Base-by-base conservation (phyloP, 2,113 vertebrate species). In the Epinephelus lanceolatus region DNA sequence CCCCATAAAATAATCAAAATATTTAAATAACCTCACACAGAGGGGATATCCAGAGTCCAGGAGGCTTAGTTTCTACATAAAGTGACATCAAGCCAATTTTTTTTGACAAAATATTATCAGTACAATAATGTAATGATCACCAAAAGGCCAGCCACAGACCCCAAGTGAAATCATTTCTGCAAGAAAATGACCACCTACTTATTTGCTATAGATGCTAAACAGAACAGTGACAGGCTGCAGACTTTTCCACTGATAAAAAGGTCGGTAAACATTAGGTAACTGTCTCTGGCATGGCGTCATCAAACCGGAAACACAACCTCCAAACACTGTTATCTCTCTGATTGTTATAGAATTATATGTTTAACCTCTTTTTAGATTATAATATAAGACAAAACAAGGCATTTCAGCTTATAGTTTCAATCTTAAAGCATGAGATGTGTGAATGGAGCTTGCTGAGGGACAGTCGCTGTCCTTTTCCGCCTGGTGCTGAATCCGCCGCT, bases 401-500 rank as follows among this genome's bases (percentile, higher is more conserved):
- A 15, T n/a, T 63, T 33, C 30, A 6, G 1, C 15, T n/a, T 3
- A 1, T 2, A 23, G 17, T 21, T 40, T 11, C 14, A 1, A 1
- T 8, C 2, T 47, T 18, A 70, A 55, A 55, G 2, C 14, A 2
- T 25, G 0, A 2, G 49, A 4, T 49, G 47, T 33, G 0, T 45
- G 9, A 30, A 21, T 15, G 1, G 68, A 6, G 10, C 47, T 4
- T 51, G 27, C 9, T 14, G 47, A 21, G 9, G 42, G 30, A 45
- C 51, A 25, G 89, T 84, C 89, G 94, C 94, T 95, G 93, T 95
- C 88, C 94, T 8, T 1, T 82, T 70, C 47, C 68, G 27, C 7
- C 40, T 76, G 86, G 95, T 95, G 90, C 94, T 94, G 94, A 95
- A 89, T 30, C 78, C 21, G n/a, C 42, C 30, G 30, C 42, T 78